Evolutionary conservation across 2,113 vertebrate species (phyloP).

Genomic region (Clarias gariepinus): DNA sequence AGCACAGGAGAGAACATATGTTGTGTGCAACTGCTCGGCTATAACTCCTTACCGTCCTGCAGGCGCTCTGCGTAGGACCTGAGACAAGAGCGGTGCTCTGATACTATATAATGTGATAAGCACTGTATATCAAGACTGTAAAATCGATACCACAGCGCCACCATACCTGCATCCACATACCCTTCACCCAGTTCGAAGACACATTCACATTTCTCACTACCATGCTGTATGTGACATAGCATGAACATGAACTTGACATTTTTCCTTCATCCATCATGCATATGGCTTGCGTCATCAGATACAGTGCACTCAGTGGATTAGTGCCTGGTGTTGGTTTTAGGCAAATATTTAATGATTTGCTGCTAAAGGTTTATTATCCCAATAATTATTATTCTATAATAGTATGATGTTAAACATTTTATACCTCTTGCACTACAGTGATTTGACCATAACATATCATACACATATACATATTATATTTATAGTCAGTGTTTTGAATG

Average conservation of each 20-base stretch:
- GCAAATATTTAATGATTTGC: background rate
- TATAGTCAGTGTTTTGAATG: background rate
- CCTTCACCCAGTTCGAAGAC: background rate
- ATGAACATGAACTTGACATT: conserved; percentile 19
- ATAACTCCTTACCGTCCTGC: conserved; percentile 20
- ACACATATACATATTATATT: background rate
- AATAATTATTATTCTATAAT: background rate
- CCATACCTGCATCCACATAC: conserved; percentile 27
- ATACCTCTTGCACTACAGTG: background rate
- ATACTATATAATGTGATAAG: conserved; percentile 47
- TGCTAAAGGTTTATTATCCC: background rate
- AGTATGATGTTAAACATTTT: background rate
- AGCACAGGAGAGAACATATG: conserved; percentile 15
- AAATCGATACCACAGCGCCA: conserved; percentile 45
- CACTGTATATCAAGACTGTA: conserved; percentile 42
- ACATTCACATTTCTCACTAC: background rate
- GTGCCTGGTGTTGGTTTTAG: background rate
- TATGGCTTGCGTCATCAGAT: background rate
- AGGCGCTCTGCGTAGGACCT: conserved; percentile 21
- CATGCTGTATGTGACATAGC: conserved; percentile 20
- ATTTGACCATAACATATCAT: background rate
- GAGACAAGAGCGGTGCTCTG: conserved; percentile 41
- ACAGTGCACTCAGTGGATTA: background rate
- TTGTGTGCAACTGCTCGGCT: background rate
- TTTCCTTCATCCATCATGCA: conserved; percentile 6